A percentile compares a stretch with the other conserved stretches of the same genome.
Evolutionary conservation across 2,113 vertebrate genomes (phyloP).

Genomic region (Indicator indicator): DNA sequence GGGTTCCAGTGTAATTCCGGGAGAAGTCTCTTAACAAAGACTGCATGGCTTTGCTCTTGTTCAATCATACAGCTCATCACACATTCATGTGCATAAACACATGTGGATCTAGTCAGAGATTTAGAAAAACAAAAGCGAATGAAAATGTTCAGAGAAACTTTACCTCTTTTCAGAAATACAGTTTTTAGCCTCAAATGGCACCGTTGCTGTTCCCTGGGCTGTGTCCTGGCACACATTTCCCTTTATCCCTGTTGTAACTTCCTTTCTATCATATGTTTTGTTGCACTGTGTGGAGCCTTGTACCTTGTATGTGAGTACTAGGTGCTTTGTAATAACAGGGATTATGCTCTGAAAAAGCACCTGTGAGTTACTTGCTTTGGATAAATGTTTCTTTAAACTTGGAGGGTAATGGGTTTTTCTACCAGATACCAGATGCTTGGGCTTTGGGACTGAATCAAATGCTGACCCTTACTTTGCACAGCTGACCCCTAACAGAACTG

Average conservation of each 20-base stretch:
- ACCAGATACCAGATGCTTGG: background rate
- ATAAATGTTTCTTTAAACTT: background rate
- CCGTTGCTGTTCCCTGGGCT: background rate
- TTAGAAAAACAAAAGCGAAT: background rate
- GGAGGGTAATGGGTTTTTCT: background rate
- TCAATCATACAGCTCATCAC: background rate
- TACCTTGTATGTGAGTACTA: background rate
- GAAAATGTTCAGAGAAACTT: background rate
- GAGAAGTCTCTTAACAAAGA: background rate
- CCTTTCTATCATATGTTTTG: accelerated
- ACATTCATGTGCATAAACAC: accelerated
- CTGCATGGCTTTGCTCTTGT: background rate
- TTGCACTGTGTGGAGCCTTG: background rate
- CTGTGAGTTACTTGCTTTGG: background rate
- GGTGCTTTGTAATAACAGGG: background rate
- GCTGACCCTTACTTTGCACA: background rate
- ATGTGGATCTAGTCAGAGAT: background rate
- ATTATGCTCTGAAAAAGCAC: background rate
- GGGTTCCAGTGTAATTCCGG: background rate
- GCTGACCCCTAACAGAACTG: background rate
- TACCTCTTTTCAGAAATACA: background rate
- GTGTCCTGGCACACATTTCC: background rate
- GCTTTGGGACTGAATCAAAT: background rate
- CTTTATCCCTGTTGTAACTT: background rate
- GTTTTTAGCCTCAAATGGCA: background rate